phyloP scores from a whole-genome alignment of 1,140 invertebrate species.

The Musca domestica region DNA sequence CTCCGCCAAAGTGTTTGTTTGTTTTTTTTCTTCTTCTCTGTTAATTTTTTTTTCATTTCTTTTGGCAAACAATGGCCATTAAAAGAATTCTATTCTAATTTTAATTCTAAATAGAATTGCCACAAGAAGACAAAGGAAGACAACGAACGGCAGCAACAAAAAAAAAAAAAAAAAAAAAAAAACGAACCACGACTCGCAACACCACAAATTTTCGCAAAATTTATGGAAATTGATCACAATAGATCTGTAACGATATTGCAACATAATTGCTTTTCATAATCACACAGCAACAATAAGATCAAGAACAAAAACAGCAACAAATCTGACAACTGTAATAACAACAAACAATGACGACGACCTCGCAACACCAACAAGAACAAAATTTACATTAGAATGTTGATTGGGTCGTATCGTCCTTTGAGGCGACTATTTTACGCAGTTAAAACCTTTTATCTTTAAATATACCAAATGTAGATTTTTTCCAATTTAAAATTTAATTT shows the following conservation, averaged over 20 bases:
- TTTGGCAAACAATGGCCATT: slow-evolving; percentile 1
- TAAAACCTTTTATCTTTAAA: no score
- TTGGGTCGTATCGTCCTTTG: no score
- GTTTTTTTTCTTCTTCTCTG: no score
- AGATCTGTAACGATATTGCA: slow-evolving; percentile 17
- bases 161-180: no score
- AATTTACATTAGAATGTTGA: neutral
- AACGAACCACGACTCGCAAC: no score
- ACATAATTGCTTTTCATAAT: slow-evolving; percentile 15
- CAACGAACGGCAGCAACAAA: no score
- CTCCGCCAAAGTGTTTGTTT: no score
- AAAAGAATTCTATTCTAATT: neutral
- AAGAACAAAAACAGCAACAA: neutral
- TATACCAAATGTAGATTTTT: no score
- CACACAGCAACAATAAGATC: neutral
- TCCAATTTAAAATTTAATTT: no score
- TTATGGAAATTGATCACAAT: slow-evolving; percentile 20
- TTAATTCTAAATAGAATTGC: slow-evolving; percentile 6
- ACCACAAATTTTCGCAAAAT: slow-evolving; percentile 4
- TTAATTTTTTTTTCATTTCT: no score
- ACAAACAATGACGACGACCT: neutral
- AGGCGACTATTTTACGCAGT: no score
- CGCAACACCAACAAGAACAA: neutral
- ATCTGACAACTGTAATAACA: neutral
- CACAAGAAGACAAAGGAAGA: neutral